phyloP scores from a whole-genome alignment of 2,797 vertebrate genomes.

The Orestias chungarensis region DNA sequence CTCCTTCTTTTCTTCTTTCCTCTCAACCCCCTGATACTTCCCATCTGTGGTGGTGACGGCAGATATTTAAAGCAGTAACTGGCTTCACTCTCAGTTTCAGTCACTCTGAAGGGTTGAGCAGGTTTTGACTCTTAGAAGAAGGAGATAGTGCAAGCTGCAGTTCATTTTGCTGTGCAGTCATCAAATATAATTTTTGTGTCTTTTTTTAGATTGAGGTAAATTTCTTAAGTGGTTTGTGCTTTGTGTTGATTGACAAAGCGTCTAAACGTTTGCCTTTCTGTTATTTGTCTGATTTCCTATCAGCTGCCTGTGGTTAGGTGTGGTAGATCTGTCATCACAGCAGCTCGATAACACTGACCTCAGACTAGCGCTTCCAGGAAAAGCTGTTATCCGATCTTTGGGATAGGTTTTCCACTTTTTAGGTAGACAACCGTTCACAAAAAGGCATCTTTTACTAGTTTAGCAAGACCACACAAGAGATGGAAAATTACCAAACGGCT shows the following conservation, averaged over 20 bases:
- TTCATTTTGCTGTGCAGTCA: conserved; percentile 43
- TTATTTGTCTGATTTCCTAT: conserved; percentile 66
- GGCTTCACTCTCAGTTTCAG: conserved; percentile 48
- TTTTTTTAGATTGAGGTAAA: conserved; percentile 51
- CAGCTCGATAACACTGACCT: conserved; percentile 71
- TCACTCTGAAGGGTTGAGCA: conserved; percentile 30
- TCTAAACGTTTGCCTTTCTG: conserved; percentile 58
- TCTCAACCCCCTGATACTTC: conserved; percentile 50
- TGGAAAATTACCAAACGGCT: conserved; percentile 40
- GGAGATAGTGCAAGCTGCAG: conserved; percentile 38
- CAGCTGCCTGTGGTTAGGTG: conserved; percentile 70
- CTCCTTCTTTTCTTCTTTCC: conserved; percentile 23
- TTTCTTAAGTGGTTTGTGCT: conserved; percentile 44
- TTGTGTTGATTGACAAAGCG: conserved; percentile 69
- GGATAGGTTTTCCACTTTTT: conserved; percentile 71
- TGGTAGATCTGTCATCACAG: conserved; percentile 73
- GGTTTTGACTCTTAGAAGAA: conserved; percentile 24
- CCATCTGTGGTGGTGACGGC: conserved; percentile 54
- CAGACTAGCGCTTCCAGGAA: conserved; percentile 74
- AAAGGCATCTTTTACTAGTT: conserved; percentile 74
- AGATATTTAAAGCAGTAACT: conserved; percentile 55
- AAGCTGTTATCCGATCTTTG: conserved; percentile 64
- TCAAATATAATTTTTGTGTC: conserved; percentile 24
- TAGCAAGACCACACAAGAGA: conserved; percentile 66
- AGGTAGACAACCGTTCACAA: conserved; percentile 65